phyloP scores from a whole-genome alignment of 2,113 vertebrate genomes.

The Centropus unirufus region DNA sequence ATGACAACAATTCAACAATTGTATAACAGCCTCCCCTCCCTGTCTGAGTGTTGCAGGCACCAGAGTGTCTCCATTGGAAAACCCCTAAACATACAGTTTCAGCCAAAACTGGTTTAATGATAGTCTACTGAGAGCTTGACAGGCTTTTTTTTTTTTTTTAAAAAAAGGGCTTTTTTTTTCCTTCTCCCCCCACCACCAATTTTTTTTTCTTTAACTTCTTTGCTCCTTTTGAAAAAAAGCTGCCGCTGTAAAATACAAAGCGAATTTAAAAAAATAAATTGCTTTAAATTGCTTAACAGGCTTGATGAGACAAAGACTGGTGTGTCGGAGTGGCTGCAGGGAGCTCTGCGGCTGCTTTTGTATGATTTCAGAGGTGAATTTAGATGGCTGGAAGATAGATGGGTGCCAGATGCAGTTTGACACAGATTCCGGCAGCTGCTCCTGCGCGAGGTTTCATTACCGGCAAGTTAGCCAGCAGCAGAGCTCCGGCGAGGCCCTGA shows the following conservation, averaged over 20 bases:
- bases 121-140: slow-evolving; percentile 70
- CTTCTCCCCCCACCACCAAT: fast-evolving
- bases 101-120: slow-evolving; percentile 75
- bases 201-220: slow-evolving; percentile 26
- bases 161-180: not conserved
- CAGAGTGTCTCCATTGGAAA: slow-evolving; percentile 78
- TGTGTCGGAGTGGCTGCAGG: slow-evolving; percentile 71
- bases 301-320: slow-evolving; percentile 77
- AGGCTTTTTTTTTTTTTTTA: not conserved
- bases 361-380: slow-evolving; percentile 80
- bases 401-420: slow-evolving; percentile 82
- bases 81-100: slow-evolving; percentile 71
- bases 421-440: slow-evolving; percentile 81
- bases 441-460: slow-evolving; percentile 74
- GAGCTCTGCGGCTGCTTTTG: slow-evolving; percentile 68
- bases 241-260: slow-evolving; percentile 52
- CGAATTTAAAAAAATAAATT: slow-evolving; percentile 68
- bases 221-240: slow-evolving; percentile 27
- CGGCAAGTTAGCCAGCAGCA: slow-evolving; percentile 59
- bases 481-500: slow-evolving; percentile 56
- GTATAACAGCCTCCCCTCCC: slow-evolving; percentile 75
- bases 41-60: slow-evolving; percentile 75
- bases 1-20: slow-evolving; percentile 83
- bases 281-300: slow-evolving; percentile 72
- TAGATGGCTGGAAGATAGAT: slow-evolving; percentile 82